Base-by-base conservation (phyloP, 2,113 vertebrate genomes). In the Lucifuga dentata region DNA sequence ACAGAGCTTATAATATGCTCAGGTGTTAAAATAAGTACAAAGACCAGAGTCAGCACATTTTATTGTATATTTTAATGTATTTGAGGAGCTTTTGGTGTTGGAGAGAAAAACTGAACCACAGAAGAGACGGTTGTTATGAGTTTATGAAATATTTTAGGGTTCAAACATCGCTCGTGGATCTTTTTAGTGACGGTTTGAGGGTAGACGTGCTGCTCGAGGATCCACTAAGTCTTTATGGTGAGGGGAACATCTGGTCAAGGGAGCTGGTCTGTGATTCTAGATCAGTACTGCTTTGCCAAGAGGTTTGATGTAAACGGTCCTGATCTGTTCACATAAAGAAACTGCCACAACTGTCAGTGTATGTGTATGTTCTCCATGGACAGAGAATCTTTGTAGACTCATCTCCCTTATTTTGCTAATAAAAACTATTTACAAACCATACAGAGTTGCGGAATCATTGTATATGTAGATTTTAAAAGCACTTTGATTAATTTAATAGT, bases 351-450 rank as follows among this genome's bases (percentile, higher is more conserved):
- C 78, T 90, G 87, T 93, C 72, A 23, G 45, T 87, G 70, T 90
- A 82, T 83, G 76, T 89, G 73, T 85, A 21, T 49, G 74, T 83
- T 91, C 84, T 87, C 79, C 39, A 12, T 61, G 38, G 60, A 88
- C 23, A 73, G 88, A 91, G 89, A 84, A 86, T 79, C 86, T 93
- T 93, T 93, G 90, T 93, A 92, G 82, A 90, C 86, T 91, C 89
- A 91, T 91, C 88, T 90, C 86, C 85, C 88, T 92, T 92, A 93
- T 93, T 94, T 94, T 94, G 92, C 90, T 93, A 93, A 94, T 93
- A 93, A 94, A 93, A 92, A 86, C 11, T 80, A 88, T 90, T 89
- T 90, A 83, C 90, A 88, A 89, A 88, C 66, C 66, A 74, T 1
- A 1, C 20, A 16, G 23, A 21, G 21, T 49, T 11, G 40, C 13